These are phyloP conservation scores for Bombus turneri DNA, from an alignment of 1,140 invertebrate genomes.

Conservation along the genomic window DNA sequence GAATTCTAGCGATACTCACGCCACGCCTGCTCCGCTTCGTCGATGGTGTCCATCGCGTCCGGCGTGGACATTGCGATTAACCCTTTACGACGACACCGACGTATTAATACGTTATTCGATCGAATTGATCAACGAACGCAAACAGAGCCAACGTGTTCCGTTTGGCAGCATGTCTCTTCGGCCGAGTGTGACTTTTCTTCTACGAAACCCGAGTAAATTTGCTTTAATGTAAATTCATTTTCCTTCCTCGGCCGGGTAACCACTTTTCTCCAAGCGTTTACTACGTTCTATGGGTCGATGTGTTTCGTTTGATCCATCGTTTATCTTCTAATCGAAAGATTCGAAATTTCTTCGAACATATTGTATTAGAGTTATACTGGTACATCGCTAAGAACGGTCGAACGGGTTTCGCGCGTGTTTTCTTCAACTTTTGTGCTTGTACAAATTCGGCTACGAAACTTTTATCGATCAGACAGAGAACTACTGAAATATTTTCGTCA, in stretches of 20 bases:
- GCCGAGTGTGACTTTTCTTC: not conserved
- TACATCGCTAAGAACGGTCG: not conserved
- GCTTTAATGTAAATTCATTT: too few species aligned
- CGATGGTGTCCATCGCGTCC: slow-evolving; percentile 79
- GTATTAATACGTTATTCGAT: slow-evolving; percentile 71
- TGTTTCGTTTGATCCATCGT: not conserved
- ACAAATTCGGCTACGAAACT: not conserved
- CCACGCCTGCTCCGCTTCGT: slow-evolving; percentile 80
- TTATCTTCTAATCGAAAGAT: not conserved
- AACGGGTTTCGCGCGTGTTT: not conserved
- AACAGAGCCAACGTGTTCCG: slow-evolving; percentile 55
- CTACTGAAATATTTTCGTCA: too few species aligned
- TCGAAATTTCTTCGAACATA: not conserved
- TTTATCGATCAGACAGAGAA: not conserved
- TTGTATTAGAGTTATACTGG: fast-evolving
- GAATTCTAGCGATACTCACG: slow-evolving; percentile 74
- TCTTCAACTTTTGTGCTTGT: not conserved
- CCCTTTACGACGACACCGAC: slow-evolving; percentile 69
- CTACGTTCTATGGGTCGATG: too few species aligned
- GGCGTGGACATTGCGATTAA: slow-evolving; percentile 77
- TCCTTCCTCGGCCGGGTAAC: not conserved
- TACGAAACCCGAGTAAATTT: not conserved
- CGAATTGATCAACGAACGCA: slow-evolving; percentile 65
- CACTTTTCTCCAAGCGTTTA: not conserved
- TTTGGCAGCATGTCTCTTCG: slow-evolving; percentile 28